Conservation (phyloP, 30 jellyfish, hydroid and myxozoan species). For the Morbakka virulenta region DNA sequence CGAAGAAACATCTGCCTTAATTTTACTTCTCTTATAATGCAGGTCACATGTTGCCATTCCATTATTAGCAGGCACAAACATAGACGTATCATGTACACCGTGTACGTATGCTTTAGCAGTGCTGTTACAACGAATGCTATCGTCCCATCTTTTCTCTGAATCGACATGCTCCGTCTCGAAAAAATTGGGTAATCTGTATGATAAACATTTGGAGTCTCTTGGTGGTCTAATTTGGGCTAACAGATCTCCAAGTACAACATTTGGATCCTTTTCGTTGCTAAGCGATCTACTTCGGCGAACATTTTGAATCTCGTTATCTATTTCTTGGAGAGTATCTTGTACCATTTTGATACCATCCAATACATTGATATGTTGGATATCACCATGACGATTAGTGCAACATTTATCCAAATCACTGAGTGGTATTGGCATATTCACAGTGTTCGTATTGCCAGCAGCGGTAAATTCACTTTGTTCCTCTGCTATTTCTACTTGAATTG, state of each 20-base stretch:
- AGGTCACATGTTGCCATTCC: neutral
- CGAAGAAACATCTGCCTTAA: neutral
- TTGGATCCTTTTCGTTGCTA: slow-evolving; percentile 72
- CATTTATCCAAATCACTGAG: slow-evolving; percentile 6
- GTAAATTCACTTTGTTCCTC: neutral
- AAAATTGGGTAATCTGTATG: neutral
- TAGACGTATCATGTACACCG: neutral
- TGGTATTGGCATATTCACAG: neutral
- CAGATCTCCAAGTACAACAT: slow-evolving; percentile 57
- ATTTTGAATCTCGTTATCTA: slow-evolving; percentile 60
- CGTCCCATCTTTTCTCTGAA: neutral
- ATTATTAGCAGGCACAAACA: neutral
- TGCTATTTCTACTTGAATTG: neutral
- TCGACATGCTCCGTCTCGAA: neutral
- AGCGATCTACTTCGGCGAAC: slow-evolving; percentile 30
- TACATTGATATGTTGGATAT: slow-evolving; percentile 17
- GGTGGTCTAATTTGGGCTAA: slow-evolving; percentile 86
- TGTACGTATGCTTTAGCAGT: neutral
- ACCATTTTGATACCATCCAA: slow-evolving; percentile 56
- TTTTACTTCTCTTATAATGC: neutral
- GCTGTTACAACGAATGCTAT: neutral
- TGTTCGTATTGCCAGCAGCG: neutral
- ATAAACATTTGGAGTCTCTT: slow-evolving; percentile 22
- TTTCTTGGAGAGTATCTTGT: slow-evolving; percentile 77
- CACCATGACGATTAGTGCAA: slow-evolving; percentile 7